Evolutionary conservation across 2,888 invertebrate genomes (phyloP).

Genomic region (Diarsia brunnea): DNA sequence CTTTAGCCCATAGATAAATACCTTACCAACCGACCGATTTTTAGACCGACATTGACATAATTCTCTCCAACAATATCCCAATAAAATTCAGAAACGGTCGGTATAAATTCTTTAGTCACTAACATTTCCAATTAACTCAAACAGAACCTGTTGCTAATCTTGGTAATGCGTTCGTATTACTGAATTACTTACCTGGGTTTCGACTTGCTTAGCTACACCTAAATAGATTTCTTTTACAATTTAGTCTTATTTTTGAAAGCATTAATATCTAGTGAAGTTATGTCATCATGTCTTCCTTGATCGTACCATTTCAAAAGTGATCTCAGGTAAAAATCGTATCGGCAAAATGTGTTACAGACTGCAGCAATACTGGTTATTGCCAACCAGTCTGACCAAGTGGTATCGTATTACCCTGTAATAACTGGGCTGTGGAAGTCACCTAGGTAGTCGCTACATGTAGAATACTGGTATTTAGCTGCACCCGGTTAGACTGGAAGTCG

Average conservation of each 20-base stretch:
- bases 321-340: neutral
- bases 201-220: neutral
- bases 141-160: neutral
- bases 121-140: neutral
- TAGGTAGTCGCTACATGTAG: no score
- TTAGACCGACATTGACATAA: neutral
- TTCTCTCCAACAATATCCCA: neutral
- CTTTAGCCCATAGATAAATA: no score
- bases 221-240: neutral
- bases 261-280: neutral
- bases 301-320: neutral
- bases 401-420: no score
- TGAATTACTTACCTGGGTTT: neutral
- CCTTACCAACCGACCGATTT: no score
- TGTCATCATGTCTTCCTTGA: neutral
- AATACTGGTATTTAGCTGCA: no score
- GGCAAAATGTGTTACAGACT: neutral
- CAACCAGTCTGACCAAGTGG: no score
- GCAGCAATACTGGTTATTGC: no score
- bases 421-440: no score
- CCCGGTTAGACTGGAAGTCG: no score
- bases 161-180: neutral
- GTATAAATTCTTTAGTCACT: neutral
- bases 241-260: no score
- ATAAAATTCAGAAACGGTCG: neutral